Percentiles rank a stretch among this genome's conserved stretches.
Evolutionary conservation across 2,113 vertebrate species (phyloP).

Genomic region (Edolisoma coerulescens): DNA sequence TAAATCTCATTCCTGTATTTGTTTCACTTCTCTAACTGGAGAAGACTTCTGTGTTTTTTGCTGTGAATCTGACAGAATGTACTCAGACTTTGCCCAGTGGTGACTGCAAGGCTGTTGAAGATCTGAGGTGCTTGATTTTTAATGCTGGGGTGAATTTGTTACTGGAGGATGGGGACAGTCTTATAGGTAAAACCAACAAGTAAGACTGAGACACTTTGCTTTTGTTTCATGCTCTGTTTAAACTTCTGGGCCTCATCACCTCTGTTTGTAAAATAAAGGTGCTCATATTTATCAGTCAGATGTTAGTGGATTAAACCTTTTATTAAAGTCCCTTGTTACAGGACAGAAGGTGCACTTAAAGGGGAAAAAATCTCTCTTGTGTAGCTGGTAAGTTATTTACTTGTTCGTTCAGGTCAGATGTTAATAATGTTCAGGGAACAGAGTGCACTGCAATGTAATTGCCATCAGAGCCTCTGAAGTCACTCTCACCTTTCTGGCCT

Average conservation of each 20-base stretch:
- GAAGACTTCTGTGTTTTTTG: not conserved
- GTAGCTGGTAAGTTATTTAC: not conserved
- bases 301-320: not conserved
- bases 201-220: not conserved
- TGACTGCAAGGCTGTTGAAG: not conserved
- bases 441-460: not conserved
- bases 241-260: not conserved
- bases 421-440: slow-evolving; percentile 6
- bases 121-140: not conserved
- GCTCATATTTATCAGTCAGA: not conserved
- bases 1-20: not conserved
- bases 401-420: not conserved
- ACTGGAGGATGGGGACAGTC: not conserved
- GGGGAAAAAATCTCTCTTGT: not conserved
- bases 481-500: not conserved
- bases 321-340: not conserved
- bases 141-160: not conserved
- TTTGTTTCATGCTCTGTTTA: not conserved
- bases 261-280: not conserved
- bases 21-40: not conserved
- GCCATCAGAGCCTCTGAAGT: slow-evolving; percentile 5
- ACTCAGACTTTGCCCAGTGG: not conserved
- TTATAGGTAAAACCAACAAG: not conserved
- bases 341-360: not conserved
- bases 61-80: not conserved